Conservation (phyloP, 2,113 vertebrate species). For the Coptodon bakossiorum region DNA sequence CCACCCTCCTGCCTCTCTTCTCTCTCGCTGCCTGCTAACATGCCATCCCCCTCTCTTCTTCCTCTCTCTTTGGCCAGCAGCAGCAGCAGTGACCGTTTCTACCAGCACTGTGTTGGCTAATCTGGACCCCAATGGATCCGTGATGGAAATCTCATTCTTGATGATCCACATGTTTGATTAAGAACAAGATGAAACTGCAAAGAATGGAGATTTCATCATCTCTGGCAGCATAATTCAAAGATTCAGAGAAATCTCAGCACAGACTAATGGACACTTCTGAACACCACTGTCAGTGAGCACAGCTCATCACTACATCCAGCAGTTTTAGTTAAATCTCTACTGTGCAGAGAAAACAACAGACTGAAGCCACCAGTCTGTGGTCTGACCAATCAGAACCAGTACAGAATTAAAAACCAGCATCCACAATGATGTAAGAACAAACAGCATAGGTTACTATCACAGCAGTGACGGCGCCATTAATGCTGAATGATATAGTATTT, state of each 20-base stretch:
- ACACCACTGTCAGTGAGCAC: neutral
- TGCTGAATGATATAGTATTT: neutral
- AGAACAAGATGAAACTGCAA: neutral
- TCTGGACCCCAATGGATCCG: rapidly evolving
- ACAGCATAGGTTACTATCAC: neutral
- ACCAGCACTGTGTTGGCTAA: neutral
- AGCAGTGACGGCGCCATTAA: neutral
- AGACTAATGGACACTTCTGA: neutral
- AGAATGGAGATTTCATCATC: neutral
- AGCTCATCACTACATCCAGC: neutral
- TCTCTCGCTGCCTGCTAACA: neutral
- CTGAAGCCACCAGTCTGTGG: neutral
- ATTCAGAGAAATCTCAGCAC: neutral
- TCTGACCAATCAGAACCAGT: neutral
- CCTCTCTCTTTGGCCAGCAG: neutral
- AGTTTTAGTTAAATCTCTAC: neutral
- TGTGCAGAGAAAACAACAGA: neutral
- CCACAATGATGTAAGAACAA: neutral
- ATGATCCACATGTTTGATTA: neutral
- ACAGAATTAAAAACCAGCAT: neutral
- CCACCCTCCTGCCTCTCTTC: neutral
- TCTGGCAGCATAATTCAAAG: neutral
- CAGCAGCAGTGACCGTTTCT: neutral
- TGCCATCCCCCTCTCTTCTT: neutral
- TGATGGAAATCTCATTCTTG: neutral